Base-by-base conservation (phyloP, 2,113 vertebrate species). In the Pongo pygmaeus region DNA sequence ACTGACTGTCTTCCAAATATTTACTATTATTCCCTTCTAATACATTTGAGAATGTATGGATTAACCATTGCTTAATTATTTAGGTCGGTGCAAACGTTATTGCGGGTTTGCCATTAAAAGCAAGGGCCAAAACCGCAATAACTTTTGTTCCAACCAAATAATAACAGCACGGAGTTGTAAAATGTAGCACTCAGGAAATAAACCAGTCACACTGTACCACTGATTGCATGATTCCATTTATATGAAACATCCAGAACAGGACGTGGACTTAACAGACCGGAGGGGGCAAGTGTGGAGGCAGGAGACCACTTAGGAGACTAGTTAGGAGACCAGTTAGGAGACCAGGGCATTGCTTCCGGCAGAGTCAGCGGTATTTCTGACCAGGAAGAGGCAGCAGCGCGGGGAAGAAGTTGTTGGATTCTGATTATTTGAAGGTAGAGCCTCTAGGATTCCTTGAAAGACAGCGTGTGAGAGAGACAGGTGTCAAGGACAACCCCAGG, bases 291-390 rank as follows among this genome's bases (percentile, higher is more conserved):
- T 48, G 57, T 25, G 72, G 13, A 38, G 17, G 20, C 2, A 22
- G 50, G 74, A 52, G 43, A 18, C 8, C 18, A 20, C 20, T 38
- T 38, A 38, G 38, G 38, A 38, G 38, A 38, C 38, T 38, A 38
- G 38, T 38, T 38, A 22, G 50, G 74, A 52, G 43, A 20, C 8
- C 20, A 20, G 30, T 20, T n/a, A 40, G 74, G 48, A 32, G 50
- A 59, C 22, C 50, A 10, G 1, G 1, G 6, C 57, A 8, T 6
- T 9, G 13, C 83, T 78, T 35, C 46, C 12, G 35, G 27, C 1
- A 0, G 59, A 46, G 48, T 25, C 18, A 0, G 9, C 2, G 4
- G 1, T 7, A 2, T 40, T 25, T 75, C 55, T 0, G 0, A 35
- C 50, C 20, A 22, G 48, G 12, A 8, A 4, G 89, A 55, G 57